Conservation (phyloP, 2,888 invertebrate species). For the Acanthacorydalis orientalis region DNA sequence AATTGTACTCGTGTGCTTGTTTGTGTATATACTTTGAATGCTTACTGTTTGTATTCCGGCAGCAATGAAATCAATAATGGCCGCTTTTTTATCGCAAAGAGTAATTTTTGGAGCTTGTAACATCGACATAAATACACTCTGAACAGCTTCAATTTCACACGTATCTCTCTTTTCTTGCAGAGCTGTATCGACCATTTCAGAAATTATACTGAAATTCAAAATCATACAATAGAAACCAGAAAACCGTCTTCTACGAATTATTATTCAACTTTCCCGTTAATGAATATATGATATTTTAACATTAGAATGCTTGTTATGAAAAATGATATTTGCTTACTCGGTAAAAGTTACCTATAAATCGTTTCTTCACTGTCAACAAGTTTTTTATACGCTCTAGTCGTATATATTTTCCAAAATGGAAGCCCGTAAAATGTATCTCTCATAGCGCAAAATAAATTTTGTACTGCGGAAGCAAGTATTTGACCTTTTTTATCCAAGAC, state of each 20-base stretch:
- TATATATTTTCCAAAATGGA: conserved; percentile 66
- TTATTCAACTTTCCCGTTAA: no score
- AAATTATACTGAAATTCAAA: conserved; percentile 43
- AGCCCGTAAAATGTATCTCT: conserved; percentile 69
- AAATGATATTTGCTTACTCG: no score
- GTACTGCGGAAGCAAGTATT: conserved; percentile 53
- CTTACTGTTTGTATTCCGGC: conserved; percentile 73
- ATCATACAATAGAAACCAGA: conserved; percentile 5
- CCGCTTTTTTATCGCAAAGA: conserved; percentile 65
- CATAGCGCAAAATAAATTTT: conserved; percentile 59
- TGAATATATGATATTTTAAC: no score
- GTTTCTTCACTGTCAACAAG: conserved; percentile 59
- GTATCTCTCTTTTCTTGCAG: conserved; percentile 36
- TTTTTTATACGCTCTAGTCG: conserved; percentile 52
- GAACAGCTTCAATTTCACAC: conserved; percentile 37
- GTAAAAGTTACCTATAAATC: conserved; percentile 48
- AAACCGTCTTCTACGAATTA: not conserved
- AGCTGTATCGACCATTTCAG: conserved; percentile 58
- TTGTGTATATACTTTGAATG: not conserved
- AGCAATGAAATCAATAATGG: conserved; percentile 72
- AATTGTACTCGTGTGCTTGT: no score
- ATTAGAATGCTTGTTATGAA: no score
- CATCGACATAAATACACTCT: conserved; percentile 60
- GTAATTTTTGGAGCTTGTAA: conserved; percentile 54
- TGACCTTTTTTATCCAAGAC: conserved; percentile 38